Base-by-base conservation (phyloP, 2,113 vertebrate species). In the Dermatemys mawii region DNA sequence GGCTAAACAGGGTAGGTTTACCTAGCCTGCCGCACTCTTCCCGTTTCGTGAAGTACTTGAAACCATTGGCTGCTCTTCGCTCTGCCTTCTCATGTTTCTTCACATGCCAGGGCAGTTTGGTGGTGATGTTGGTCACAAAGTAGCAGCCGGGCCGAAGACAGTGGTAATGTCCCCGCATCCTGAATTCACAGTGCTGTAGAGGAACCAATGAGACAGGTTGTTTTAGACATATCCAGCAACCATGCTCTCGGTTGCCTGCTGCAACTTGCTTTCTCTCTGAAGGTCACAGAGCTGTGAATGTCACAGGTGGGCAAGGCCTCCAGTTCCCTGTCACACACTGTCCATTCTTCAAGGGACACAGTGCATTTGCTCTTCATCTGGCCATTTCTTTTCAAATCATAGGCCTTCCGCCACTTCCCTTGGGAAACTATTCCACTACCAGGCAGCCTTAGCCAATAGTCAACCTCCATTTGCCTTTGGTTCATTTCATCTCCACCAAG, bases 71-170 rank as follows among this genome's bases (percentile, higher is more conserved):
- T 0, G 99, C 99, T 11, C 99, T 98, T 35, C 99, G 98, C 97
- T 99, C 99, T 0, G 99, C 99, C 93, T 99, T 99, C 98, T 99
- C 99, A 0, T 99, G 99, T 93, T 99, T 99, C 94, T 99, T 99
- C 93, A 99, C 93, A 32, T 99, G 99, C 99, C 99, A 99, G 5
- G 99, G 99, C 95, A 99, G 98, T 97, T 99, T 99, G 97, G 99
- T 99, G 97, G 99, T 99, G 98, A 99, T 99, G 98, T 99, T 99
- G 86, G 99, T 99, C 96, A 99, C 99, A 1, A 99, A 99, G 98
- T 96, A 99, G 98, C 99, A 99, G 98, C 99, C 99, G 0, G 98
- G 98, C 70, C 99, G 98, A 93, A 99, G 98, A 93, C 99, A 99
- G 98, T 99, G 99, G 98, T 99, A 99, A 97, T 99, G 99, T 48